Conservation (phyloP, 2,113 vertebrate genomes). For the Hepsetus odoe region DNA sequence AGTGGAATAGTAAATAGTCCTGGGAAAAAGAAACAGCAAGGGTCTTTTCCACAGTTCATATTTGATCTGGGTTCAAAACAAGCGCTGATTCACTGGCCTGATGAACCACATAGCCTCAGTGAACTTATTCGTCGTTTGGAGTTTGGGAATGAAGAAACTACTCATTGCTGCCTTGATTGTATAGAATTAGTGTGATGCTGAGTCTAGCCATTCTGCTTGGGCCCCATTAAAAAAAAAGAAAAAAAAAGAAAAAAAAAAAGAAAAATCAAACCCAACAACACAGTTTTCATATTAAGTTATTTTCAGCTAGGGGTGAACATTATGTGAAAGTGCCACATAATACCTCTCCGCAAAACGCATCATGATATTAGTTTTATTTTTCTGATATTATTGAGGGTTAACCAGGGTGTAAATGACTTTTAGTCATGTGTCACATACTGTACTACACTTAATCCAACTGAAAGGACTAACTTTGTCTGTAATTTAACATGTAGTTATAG, state of each 20-base stretch:
- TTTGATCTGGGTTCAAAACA: not conserved
- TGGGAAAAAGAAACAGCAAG: not conserved
- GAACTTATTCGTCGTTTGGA: not conserved
- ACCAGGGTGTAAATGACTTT: too few species aligned
- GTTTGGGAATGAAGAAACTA: constrained; percentile 2
- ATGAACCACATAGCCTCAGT: not conserved
- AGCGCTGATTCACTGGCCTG: not conserved
- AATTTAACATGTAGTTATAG: too few species aligned
- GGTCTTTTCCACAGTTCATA: not conserved
- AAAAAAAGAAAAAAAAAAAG: not conserved
- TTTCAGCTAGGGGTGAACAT: too few species aligned
- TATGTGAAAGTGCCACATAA: too few species aligned
- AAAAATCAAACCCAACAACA: constrained; percentile 8
- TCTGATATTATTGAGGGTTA: too few species aligned
- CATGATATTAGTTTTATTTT: too few species aligned
- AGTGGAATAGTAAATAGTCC: constrained; percentile 5
- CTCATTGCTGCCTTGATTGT: constrained; percentile 18
- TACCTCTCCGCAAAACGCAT: too few species aligned
- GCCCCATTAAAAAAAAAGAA: not conserved
- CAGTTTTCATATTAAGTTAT: too few species aligned
- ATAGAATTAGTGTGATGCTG: constrained; percentile 29
- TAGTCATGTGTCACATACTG: too few species aligned
- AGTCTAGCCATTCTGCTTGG: not conserved
- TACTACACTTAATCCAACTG: too few species aligned
- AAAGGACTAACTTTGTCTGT: too few species aligned